phyloP scores from a whole-genome alignment of 2,797 vertebrate species.

The Chelmon rostratus region DNA sequence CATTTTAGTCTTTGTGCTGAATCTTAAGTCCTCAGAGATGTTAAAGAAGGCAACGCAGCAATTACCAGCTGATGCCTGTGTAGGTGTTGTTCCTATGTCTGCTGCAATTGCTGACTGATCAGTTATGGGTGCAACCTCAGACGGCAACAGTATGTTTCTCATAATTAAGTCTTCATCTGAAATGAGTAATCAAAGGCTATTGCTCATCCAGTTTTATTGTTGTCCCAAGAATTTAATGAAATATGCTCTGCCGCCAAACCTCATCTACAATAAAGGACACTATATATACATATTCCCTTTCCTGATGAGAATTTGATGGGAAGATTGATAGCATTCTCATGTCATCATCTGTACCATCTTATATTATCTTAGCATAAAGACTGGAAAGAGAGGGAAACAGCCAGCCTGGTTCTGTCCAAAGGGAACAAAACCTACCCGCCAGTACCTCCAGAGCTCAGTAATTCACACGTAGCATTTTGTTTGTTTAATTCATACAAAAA shows the following conservation, averaged over 20 bases:
- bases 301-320: not conserved
- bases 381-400: not conserved
- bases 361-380: not conserved
- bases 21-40: slow-evolving; percentile 16
- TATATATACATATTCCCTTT: not conserved
- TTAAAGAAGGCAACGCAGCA: slow-evolving; percentile 18
- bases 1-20: slow-evolving; percentile 21
- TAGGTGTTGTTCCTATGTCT: slow-evolving; percentile 7
- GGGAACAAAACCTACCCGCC: not conserved
- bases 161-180: slow-evolving; percentile 3
- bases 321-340: not conserved
- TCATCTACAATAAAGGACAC: not conserved
- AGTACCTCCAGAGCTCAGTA: no score
- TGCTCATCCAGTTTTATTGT: not conserved
- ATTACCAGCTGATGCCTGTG: slow-evolving; percentile 11
- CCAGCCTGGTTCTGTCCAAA: no score
- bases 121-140: slow-evolving; percentile 15
- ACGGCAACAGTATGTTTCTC: not conserved
- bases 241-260: not conserved
- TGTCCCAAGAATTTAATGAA: not conserved
- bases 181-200: slow-evolving; percentile 4
- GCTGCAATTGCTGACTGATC: slow-evolving; percentile 19
- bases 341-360: not conserved
- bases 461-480: no score
- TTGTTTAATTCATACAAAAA: no score